phyloP scores from a whole-genome alignment of 2,888 invertebrate genomes.

The Lepidochitona cinerea region DNA sequence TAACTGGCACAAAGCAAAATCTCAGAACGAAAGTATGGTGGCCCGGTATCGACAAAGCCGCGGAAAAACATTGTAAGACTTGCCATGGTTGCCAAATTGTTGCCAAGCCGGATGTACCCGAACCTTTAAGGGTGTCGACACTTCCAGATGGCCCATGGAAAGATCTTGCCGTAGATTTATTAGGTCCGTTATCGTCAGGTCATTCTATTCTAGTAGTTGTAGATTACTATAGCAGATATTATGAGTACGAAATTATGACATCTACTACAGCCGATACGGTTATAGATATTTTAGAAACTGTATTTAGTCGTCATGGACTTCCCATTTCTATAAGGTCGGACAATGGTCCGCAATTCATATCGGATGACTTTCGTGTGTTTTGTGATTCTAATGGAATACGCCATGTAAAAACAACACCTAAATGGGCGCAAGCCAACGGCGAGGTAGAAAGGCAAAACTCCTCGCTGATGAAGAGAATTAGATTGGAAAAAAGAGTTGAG shows the following conservation, averaged over 20 bases:
- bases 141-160: no score
- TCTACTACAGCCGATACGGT: neutral
- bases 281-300: neutral
- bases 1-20: slow-evolving; percentile 19
- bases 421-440: slow-evolving; percentile 34
- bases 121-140: no score
- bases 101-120: neutral
- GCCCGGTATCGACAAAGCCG: slow-evolving; percentile 37
- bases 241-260: neutral
- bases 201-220: slow-evolving; percentile 15
- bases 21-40: slow-evolving; percentile 40
- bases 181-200: slow-evolving; percentile 24
- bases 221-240: slow-evolving; percentile 21
- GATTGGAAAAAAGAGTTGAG: slow-evolving; percentile 17
- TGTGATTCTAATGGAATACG: slow-evolving; percentile 24
- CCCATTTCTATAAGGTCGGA: slow-evolving; percentile 29
- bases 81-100: slow-evolving; percentile 31
- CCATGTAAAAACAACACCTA: slow-evolving; percentile 26
- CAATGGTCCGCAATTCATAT: slow-evolving; percentile 34
- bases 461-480: slow-evolving; percentile 29
- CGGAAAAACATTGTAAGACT: slow-evolving; percentile 17
- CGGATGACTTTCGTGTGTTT: slow-evolving; percentile 21
- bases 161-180: slow-evolving; percentile 21
- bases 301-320: slow-evolving; percentile 21
- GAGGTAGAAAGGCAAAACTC: slow-evolving; percentile 37